Base-by-base conservation (phyloP, 1,140 invertebrate species). In the Micrasema longulum region DNA sequence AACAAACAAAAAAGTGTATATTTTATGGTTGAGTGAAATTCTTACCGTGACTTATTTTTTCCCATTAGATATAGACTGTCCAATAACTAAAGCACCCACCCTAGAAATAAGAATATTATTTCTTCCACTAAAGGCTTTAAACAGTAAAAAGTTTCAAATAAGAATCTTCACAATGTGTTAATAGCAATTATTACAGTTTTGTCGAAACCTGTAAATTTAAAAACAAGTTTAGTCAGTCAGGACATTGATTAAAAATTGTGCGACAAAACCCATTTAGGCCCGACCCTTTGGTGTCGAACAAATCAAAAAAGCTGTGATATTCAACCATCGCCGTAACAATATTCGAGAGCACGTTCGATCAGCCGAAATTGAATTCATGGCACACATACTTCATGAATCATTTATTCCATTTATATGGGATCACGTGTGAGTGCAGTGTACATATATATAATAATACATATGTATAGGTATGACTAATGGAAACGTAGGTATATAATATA, bases 321-420 rank as follows among this genome's bases (percentile, higher is more conserved):
- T 20, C 36, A 11, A 60, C 18, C 20, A 18, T 60, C 36, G 18
- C 55, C 31, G 35, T 64, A 47, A 18, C 26, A 64, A 64, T 64
- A 64, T 64, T 64, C 47, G 36, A 26, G 12, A 52, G 26, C 48
- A 57, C 66, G 66, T 23, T 20, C 50, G 38, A 36, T 43, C 48
- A 57, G 38, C 52, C 16, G 52, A 57, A 68, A 68, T 68, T 57
- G 66, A 68, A 68, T 68, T 57, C 52, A 57, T 23, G 52, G 36
- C 36, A 41, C 23, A 55, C 23, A 48, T 64, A 57, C 52, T 55
- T 55, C 66, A 68, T 68, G 66, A 53, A 68, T 68, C 52, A 68
- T 68, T 68, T 68, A 68, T 68, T 43, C 36, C 22, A 50, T 52
- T 36, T 66, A 52, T 47, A 64, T 66, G 48, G 22, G 45, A 48